A percentile compares a stretch with the other conserved stretches of the same genome.
Conservation (phyloP, 2,888 invertebrate genomes). For the Blera fallax region DNA sequence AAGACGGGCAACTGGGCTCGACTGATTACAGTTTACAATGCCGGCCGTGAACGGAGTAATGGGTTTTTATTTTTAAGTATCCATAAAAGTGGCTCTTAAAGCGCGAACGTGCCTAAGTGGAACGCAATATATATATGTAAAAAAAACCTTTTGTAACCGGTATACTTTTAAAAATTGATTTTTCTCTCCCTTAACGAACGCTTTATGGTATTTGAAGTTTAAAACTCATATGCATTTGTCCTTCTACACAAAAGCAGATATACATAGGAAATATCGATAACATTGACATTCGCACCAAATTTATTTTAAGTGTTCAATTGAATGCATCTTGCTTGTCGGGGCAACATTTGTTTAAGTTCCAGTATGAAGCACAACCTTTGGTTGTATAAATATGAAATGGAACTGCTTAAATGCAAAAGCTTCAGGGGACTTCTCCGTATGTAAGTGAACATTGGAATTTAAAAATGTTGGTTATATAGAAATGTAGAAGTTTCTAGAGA, state of each 20-base stretch:
- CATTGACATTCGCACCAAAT: too few species aligned
- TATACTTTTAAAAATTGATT: conserved; percentile 4
- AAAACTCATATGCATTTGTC: neutral
- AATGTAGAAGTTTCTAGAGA: too few species aligned
- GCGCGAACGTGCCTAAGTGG: conserved; percentile 11
- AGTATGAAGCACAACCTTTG: too few species aligned
- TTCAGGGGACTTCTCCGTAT: too few species aligned
- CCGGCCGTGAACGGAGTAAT: neutral
- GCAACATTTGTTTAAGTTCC: too few species aligned
- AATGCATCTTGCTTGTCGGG: too few species aligned
- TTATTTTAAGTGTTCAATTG: too few species aligned
- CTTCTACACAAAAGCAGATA: neutral
- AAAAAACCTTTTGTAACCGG: neutral
- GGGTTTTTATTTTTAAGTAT: conserved; percentile 29
- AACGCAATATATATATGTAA: neutral
- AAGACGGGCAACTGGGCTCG: neutral
- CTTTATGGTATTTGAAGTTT: neutral
- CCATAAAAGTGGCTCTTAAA: conserved; percentile 29
- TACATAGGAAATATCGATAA: neutral
- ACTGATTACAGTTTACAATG: conserved; percentile 12
- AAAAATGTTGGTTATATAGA: too few species aligned
- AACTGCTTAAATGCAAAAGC: too few species aligned
- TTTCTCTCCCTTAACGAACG: neutral
- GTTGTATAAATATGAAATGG: too few species aligned
- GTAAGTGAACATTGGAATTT: too few species aligned